Conservation (phyloP, 2,888 invertebrate species). For the Labia minor region DNA sequence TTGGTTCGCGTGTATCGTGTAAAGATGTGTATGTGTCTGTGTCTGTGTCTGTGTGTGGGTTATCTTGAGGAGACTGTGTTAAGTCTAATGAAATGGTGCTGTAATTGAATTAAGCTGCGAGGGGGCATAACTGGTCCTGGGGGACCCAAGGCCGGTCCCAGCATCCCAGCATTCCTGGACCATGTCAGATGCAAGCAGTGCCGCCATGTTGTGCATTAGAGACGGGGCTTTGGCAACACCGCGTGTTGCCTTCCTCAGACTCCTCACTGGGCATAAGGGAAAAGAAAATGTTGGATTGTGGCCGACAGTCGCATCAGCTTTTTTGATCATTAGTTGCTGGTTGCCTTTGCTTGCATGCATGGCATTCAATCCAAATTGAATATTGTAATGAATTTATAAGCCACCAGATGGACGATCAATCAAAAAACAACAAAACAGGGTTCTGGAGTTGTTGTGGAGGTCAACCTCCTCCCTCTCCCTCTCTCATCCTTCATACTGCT, state of each 20-base stretch:
- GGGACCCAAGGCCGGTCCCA: slow-evolving; percentile 8
- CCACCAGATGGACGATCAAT: neutral
- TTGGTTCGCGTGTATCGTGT: neutral
- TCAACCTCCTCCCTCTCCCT: neutral
- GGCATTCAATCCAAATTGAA: neutral
- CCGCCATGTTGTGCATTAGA: neutral
- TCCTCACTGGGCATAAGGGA: neutral
- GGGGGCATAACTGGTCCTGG: slow-evolving; percentile 7
- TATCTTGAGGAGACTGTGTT: slow-evolving; percentile 3
- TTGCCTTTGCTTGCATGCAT: too few species aligned
- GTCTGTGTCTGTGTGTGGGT: neutral
- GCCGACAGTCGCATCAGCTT: neutral
- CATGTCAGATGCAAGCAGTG: slow-evolving; percentile 1
- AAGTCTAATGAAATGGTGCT: slow-evolving; percentile 8
- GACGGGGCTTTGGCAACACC: neutral
- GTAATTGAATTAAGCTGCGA: slow-evolving; percentile 7
- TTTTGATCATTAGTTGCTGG: neutral
- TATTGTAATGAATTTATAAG: slow-evolving; percentile 4
- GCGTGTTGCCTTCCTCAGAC: slow-evolving; percentile 5
- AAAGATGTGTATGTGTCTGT: neutral
- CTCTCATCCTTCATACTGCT: too few species aligned
- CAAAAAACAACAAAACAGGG: neutral
- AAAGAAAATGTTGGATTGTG: neutral
- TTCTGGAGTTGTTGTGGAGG: neutral
- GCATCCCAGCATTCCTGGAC: slow-evolving; percentile 9